A percentile compares a stretch with the other conserved stretches of the same genome.
Conservation (phyloP, 2,797 vertebrate species). For the Lithobates sylvaticus region DNA sequence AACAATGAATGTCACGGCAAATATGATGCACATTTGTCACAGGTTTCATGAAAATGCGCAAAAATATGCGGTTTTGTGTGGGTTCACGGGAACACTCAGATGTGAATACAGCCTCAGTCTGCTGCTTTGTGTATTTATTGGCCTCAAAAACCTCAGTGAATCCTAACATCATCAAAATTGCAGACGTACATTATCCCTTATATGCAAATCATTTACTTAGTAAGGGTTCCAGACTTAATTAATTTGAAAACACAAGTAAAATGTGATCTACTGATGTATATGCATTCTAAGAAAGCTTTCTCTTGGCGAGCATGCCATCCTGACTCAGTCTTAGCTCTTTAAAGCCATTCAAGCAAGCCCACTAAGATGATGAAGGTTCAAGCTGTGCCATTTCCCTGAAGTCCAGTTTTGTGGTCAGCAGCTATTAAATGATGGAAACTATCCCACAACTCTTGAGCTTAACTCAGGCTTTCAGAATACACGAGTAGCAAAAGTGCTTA, state of each 20-base stretch:
- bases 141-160: too few species aligned
- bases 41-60: too few species aligned
- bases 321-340: neutral
- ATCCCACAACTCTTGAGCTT: slow-evolving; percentile 1
- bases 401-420: slow-evolving; percentile 8
- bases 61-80: too few species aligned
- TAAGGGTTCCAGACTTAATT: neutral
- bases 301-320: neutral
- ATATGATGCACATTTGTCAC: too few species aligned
- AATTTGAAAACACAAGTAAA: neutral
- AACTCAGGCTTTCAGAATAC: neutral
- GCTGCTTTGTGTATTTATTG: too few species aligned
- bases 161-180: too few species aligned
- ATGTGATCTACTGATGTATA: neutral
- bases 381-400: slow-evolving; percentile 27
- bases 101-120: too few species aligned
- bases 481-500: slow-evolving; percentile 31
- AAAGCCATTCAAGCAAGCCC: slow-evolving; percentile 9
- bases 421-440: slow-evolving; percentile 8
- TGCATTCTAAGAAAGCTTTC: neutral
- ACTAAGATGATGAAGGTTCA: slow-evolving; percentile 11
- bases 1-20: too few species aligned
- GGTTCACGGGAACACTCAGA: too few species aligned
- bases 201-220: neutral
- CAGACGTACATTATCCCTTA: too few species aligned